These are phyloP conservation scores for Theonella swinhoei DNA, from an alignment of 37 sponge, comb jelly and placozoan genomes.

Conservation along the genomic window DNA sequence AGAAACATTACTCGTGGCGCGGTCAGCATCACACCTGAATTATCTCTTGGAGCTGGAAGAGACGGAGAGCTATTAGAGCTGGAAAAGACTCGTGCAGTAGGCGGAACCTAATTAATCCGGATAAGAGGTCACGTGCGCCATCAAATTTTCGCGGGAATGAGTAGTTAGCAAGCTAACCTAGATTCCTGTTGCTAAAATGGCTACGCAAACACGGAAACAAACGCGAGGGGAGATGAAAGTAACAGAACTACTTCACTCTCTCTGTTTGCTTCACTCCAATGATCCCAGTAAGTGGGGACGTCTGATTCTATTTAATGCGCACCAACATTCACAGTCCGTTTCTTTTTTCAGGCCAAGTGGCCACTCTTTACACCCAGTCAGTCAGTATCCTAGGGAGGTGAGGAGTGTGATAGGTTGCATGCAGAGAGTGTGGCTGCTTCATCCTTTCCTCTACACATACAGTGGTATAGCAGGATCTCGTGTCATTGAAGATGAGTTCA, in stretches of 20 bases:
- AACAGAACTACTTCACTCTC: slow-evolving; percentile 41
- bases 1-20: too few relatives aligned
- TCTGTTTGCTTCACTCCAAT: slow-evolving; percentile 43
- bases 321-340: background rate
- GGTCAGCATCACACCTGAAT: too few relatives aligned
- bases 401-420: too few relatives aligned
- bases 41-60: too few relatives aligned
- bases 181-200: background rate
- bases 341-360: slow-evolving; percentile 6
- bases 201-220: background rate
- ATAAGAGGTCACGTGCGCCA: slow-evolving; percentile 1
- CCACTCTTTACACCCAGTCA: slow-evolving; percentile 29
- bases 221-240: slow-evolving; percentile 13
- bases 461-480: background rate
- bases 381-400: slow-evolving; percentile 61
- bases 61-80: too few relatives aligned
- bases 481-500: slow-evolving; percentile 49
- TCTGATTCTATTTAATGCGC: slow-evolving; percentile 36
- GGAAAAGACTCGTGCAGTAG: background rate
- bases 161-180: background rate
- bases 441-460: background rate
- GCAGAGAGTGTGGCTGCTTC: too few relatives aligned
- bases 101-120: too few relatives aligned
- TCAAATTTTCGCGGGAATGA: slow-evolving; percentile 20
- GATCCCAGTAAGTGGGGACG: slow-evolving; percentile 20